phyloP scores from a whole-genome alignment of 37 sponge, comb jelly and placozoan genomes.

The Tethya wilhelma region DNA sequence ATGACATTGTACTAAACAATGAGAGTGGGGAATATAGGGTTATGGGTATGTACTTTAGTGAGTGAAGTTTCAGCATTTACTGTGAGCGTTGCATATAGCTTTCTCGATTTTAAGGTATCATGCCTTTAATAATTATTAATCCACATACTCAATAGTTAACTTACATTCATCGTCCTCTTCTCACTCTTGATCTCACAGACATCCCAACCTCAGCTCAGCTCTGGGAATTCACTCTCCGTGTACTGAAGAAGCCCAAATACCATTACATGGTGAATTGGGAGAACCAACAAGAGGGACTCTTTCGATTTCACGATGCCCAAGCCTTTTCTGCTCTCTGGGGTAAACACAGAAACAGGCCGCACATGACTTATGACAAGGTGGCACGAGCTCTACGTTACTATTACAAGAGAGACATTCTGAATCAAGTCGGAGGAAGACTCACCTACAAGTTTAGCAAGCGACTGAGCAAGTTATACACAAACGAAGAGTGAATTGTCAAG shows the following conservation, averaged over 20 bases:
- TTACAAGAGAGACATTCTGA: conserved; percentile 75
- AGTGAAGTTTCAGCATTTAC: too few species aligned
- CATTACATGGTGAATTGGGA: conserved; percentile 81
- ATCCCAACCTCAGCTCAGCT: conserved; percentile 77
- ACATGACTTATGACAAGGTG: conserved; percentile 84
- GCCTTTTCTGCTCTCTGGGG: conserved; percentile 87
- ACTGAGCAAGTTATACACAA: conserved; percentile 43
- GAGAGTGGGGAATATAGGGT: neutral
- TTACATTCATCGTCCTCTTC: conserved; percentile 2
- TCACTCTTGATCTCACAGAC: conserved; percentile 29
- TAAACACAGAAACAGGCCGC: conserved; percentile 70
- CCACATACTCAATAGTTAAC: neutral
- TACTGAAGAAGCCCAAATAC: conserved; percentile 76
- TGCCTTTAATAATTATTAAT: neutral
- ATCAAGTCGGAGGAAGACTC: conserved; percentile 78
- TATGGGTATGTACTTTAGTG: conserved; percentile 15
- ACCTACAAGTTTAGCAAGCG: conserved; percentile 72
- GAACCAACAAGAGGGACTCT: conserved; percentile 76
- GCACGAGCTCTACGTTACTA: conserved; percentile 83
- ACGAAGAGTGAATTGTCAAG: conserved; percentile 10
- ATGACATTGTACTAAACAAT: neutral
- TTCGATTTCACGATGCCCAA: conserved; percentile 76
- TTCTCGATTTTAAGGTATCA: neutral
- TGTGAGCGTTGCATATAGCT: too few species aligned
- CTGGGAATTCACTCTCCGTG: conserved; percentile 78